Base-by-base conservation (phyloP, 2,113 vertebrate genomes). In the Rafetus swinhoei region DNA sequence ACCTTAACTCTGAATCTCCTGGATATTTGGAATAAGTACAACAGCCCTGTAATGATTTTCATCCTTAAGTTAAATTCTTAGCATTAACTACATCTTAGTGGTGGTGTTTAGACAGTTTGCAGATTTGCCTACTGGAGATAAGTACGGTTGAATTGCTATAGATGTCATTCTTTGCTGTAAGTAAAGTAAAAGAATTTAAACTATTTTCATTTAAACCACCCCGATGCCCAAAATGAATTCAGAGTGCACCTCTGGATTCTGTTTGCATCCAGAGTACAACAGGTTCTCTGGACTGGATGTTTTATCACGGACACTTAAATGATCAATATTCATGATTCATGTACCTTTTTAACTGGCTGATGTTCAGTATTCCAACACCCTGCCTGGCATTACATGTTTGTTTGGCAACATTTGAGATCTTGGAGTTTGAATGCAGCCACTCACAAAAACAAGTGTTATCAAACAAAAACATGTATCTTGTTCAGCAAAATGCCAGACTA, bases 351-450 rank as follows among this genome's bases (percentile, higher is more conserved):
- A 77, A 25, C 50, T n/a, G 5, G 27, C 27, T 1, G 1, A 16
- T 21, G 53, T 18, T 25, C 29, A 56, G 88, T 72, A 90, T 53
- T 39, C 9, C 18, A 50, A 9, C 1, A n/a, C 59, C 87, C 15
- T 0, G 0, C 32, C 59, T 13, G 39, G 7, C 39, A 3, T 1
- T 5, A 55, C 5, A 1, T 1, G 4, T n/a, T 25, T 57, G 19
- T 59, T 59, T 0, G 27, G 6, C 72, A 81, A 22, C n/a, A 18
- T 84, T 53, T 53, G 56, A 76, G 86, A 84, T 76, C 9, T 57
- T 27, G 57, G 53, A 91, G 32, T 10, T 35, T 69, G 50, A 18
- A 56, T 7, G 2, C 6, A 62, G 32, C 24, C 81, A 52, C 15
- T 76, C 72, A n/a, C 13, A 69, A 16, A 60, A 2, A 2, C 1